Evolutionary conservation across 2,797 vertebrate species (phyloP).

Genomic region (Typhlichthys subterraneus): DNA sequence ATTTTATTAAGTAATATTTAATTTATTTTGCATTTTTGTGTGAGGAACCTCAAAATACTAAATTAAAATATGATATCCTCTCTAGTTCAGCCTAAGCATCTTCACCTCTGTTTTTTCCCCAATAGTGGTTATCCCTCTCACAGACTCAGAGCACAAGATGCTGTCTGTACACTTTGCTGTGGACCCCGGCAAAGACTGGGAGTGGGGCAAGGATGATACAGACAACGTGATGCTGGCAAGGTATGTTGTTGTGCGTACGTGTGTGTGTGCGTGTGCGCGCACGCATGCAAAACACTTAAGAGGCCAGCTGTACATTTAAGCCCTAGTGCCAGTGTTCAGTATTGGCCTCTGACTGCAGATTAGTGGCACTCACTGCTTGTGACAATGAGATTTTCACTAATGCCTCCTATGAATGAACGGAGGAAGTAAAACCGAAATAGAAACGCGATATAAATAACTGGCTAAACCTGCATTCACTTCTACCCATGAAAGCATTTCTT

Average conservation of each 20-base stretch:
- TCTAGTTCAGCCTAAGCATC: background rate
- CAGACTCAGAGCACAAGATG: constrained; percentile 94
- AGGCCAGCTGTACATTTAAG: constrained; percentile 16
- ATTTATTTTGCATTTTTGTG: no score
- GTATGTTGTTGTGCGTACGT: constrained; percentile 56
- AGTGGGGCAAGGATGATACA: constrained; percentile 91
- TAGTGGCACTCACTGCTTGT: constrained; percentile 46
- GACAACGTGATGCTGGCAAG: constrained; percentile 93
- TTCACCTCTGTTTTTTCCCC: background rate
- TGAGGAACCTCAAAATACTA: no score
- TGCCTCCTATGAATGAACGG: constrained; percentile 58
- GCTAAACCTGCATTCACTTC: constrained; percentile 19
- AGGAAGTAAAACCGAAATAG: constrained; percentile 49
- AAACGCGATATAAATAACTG: constrained; percentile 32
- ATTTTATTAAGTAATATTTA: no score
- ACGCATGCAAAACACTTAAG: no score
- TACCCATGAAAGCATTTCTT: constrained; percentile 1
- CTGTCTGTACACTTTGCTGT: constrained; percentile 95
- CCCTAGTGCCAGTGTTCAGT: constrained; percentile 26
- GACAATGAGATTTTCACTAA: constrained; percentile 67
- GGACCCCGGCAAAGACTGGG: constrained; percentile 94
- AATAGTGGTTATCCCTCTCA: constrained; percentile 95
- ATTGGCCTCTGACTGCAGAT: constrained; percentile 65
- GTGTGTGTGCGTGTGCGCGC: background rate
- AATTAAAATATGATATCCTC: no score